Percentiles rank a stretch among this genome's conserved stretches.
phyloP scores from a whole-genome alignment of 2,113 vertebrate genomes.

The Etheostoma spectabile region DNA sequence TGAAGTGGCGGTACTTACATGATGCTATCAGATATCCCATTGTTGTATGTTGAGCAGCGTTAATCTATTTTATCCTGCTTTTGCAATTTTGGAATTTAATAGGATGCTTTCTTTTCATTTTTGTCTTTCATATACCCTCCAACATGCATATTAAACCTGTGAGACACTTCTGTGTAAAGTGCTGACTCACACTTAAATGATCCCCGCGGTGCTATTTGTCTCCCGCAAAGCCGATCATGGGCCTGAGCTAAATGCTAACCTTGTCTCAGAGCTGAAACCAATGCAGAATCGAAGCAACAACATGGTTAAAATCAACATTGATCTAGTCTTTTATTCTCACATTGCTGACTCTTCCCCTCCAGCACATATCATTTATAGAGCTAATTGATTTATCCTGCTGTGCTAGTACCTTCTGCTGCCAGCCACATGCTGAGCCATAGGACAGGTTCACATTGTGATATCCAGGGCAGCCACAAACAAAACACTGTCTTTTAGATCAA shows the following conservation, averaged over 20 bases:
- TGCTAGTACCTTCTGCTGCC: constrained; percentile 38
- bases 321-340: constrained; percentile 59
- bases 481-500: constrained; percentile 50
- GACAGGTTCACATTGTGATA: constrained; percentile 52
- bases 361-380: constrained; percentile 61
- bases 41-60: constrained; percentile 40
- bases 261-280: constrained; percentile 18
- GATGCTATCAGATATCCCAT: constrained; percentile 52
- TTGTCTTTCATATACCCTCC: constrained; percentile 25
- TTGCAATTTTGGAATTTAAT: constrained; percentile 47
- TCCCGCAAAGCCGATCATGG: constrained; percentile 34
- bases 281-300: constrained; percentile 47
- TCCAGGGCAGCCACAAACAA: constrained; percentile 40
- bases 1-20: constrained; percentile 40
- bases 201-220: constrained; percentile 23
- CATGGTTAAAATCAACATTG: constrained; percentile 39
- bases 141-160: constrained; percentile 35
- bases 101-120: constrained; percentile 23
- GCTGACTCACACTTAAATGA: constrained; percentile 65
- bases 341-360: constrained; percentile 42
- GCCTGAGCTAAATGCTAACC: constrained; percentile 40
- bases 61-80: constrained; percentile 38
- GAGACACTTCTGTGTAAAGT: constrained; percentile 29
- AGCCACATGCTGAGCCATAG: constrained; percentile 58
- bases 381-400: constrained; percentile 73